These are phyloP conservation scores for Schlechtendalia chinensis DNA, from an alignment of 1,140 invertebrate genomes.

Conservation along the genomic window DNA sequence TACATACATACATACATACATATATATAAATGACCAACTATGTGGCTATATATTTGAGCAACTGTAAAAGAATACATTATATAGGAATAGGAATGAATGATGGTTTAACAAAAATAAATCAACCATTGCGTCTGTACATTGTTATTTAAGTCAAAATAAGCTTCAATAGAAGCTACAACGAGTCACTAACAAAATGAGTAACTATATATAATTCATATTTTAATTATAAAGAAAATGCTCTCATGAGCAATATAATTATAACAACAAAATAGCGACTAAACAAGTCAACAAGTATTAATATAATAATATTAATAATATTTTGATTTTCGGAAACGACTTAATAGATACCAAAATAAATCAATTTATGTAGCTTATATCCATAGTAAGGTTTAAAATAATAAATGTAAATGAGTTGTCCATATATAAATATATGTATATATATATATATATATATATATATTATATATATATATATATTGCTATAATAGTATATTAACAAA, in stretches of 20 bases:
- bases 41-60: not conserved
- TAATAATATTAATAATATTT: slow-evolving; percentile 44
- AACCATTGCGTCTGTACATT: slow-evolving; percentile 29
- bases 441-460: no score
- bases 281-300: slow-evolving; percentile 41
- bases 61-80: not conserved
- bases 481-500: slow-evolving; percentile 35
- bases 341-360: slow-evolving; percentile 45
- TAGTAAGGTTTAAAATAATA: slow-evolving; percentile 32
- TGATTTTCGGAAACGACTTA: slow-evolving; percentile 34
- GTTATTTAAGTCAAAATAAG: slow-evolving; percentile 42
- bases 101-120: slow-evolving; percentile 18
- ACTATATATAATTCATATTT: slow-evolving; percentile 45
- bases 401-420: slow-evolving; percentile 12
- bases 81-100: not conserved
- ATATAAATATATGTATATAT: no score
- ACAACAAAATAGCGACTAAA: slow-evolving; percentile 48
- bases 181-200: slow-evolving; percentile 49
- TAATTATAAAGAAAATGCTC: slow-evolving; percentile 41
- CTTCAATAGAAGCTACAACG: slow-evolving; percentile 49
- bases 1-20: no score
- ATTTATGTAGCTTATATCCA: slow-evolving; percentile 24
- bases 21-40: not conserved
- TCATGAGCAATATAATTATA: slow-evolving; percentile 36
- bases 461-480: no score